These are phyloP conservation scores for Florisuga fusca DNA, from an alignment of 2,797 vertebrate species.

Conservation along the genomic window DNA sequence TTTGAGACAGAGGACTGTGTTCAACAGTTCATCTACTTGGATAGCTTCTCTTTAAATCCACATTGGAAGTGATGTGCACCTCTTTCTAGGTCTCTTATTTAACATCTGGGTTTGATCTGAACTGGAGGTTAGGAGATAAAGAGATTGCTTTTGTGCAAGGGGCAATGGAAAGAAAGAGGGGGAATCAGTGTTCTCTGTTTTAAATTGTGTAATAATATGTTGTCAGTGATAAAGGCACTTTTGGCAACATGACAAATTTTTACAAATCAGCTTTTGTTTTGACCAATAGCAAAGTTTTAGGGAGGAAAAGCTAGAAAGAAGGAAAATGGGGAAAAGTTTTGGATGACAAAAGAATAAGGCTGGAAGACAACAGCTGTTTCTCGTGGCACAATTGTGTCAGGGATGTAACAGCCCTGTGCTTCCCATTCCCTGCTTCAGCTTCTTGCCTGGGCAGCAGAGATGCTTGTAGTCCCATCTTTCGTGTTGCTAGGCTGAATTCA, in stretches of 20 bases:
- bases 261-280: slow-evolving; percentile 57
- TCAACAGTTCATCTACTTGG: slow-evolving; percentile 59
- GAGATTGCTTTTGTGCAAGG: background rate
- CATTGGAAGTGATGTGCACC: background rate
- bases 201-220: background rate
- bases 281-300: background rate
- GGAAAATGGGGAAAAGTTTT: background rate
- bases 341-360: background rate
- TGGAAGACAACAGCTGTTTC: background rate
- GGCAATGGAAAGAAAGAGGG: background rate
- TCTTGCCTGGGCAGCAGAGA: background rate
- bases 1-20: slow-evolving; percentile 65
- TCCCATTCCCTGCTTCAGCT: background rate
- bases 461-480: background rate
- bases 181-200: background rate
- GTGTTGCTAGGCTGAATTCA: background rate
- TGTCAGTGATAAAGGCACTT: background rate
- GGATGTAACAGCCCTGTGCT: background rate
- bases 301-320: slow-evolving; percentile 13
- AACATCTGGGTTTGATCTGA: background rate
- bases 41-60: slow-evolving; percentile 28
- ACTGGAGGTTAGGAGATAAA: background rate
- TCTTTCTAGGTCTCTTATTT: background rate
- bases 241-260: background rate
- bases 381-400: background rate